phyloP scores from a whole-genome alignment of 2,888 invertebrate species.

The Helobdella robusta region DNA sequence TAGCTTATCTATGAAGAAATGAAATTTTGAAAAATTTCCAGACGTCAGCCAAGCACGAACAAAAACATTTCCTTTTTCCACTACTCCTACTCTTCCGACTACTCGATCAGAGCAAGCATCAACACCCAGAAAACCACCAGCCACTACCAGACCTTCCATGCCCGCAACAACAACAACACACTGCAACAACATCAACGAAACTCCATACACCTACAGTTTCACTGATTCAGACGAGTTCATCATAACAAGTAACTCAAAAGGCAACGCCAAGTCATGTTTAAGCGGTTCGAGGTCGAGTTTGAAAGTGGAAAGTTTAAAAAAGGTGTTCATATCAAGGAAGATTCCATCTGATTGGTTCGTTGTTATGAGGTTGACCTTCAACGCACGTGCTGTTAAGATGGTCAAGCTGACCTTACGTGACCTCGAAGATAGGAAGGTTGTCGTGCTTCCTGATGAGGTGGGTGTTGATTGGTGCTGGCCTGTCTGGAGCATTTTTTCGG shows the following conservation, averaged over 20 bases:
- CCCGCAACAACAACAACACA: neutral
- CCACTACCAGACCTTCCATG: neutral
- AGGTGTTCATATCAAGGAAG: neutral
- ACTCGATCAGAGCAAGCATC: too few species aligned
- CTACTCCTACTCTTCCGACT: too few species aligned
- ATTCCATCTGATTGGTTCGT: conserved; percentile 7
- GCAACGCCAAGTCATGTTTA: neutral
- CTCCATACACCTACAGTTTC: conserved; percentile 15
- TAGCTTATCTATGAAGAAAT: too few species aligned
- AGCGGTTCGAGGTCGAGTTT: conserved; percentile 5
- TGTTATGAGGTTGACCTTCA: neutral
- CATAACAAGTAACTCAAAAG: neutral
- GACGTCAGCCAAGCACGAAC: too few species aligned
- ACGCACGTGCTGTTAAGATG: neutral
- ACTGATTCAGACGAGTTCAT: conserved; percentile 5
- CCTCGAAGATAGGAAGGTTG: conserved; percentile 5
- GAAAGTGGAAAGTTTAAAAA: neutral
- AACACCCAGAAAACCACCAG: neutral
- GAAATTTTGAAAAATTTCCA: too few species aligned
- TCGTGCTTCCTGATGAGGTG: too few species aligned
- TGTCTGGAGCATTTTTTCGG: too few species aligned
- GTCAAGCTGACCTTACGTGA: conserved; percentile 8
- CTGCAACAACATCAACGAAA: neutral
- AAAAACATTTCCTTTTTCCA: too few species aligned
- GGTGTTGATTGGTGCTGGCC: too few species aligned